These are phyloP conservation scores for Chlamydotis undulata DNA, from an alignment of 2,113 vertebrate genomes.

Conservation along the genomic window DNA sequence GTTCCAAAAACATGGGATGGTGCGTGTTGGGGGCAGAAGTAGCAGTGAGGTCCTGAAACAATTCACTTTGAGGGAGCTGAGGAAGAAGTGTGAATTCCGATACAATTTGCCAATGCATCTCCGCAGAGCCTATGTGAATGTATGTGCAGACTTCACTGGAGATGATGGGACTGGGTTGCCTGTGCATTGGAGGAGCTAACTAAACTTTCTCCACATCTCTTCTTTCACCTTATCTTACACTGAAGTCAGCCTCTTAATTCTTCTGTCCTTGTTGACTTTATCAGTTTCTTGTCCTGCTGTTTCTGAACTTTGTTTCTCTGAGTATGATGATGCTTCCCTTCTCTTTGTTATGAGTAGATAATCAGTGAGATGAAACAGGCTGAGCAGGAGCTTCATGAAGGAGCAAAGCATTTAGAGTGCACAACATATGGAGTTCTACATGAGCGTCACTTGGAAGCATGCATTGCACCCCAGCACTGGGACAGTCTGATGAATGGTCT, in stretches of 20 bases:
- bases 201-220: background rate
- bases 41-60: slow-evolving; percentile 84
- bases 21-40: slow-evolving; percentile 91
- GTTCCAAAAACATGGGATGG: slow-evolving; percentile 81
- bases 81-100: slow-evolving; percentile 51
- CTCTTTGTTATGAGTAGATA: slow-evolving; percentile 73
- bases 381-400: slow-evolving; percentile 64
- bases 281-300: background rate
- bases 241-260: background rate
- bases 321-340: background rate
- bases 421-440: slow-evolving; percentile 77
- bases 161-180: background rate
- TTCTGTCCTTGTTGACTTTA: background rate
- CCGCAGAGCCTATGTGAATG: slow-evolving; percentile 70
- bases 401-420: slow-evolving; percentile 73
- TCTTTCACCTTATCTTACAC: background rate
- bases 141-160: slow-evolving; percentile 51
- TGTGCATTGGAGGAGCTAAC: background rate
- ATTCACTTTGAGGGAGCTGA: slow-evolving; percentile 85
- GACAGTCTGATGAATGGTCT: slow-evolving; percentile 64
- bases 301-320: background rate
- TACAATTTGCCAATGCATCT: slow-evolving; percentile 70
- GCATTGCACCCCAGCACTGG: slow-evolving; percentile 81
- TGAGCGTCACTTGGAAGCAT: slow-evolving; percentile 71
- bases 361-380: slow-evolving; percentile 66